Evolutionary conservation across 2,888 invertebrate genomes (phyloP), one percentile per base, ranked within the genome.

Genomic region (Orchesella flavescens): DNA sequence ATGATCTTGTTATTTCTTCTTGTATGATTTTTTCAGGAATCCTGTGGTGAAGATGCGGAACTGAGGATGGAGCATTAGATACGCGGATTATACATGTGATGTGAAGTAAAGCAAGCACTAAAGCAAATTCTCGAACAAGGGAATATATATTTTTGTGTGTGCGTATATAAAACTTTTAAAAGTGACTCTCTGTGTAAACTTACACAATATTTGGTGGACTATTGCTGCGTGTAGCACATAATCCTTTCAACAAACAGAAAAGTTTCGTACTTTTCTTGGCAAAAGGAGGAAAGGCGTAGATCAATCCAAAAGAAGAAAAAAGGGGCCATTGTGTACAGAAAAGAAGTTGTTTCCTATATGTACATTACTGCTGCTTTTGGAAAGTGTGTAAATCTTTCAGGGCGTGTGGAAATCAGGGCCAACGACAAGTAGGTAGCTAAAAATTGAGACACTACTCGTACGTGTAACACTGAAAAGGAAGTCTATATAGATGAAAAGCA

Each of bases 351-450:
- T 21, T 21, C 23, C 19, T 21, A 57, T 59, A 72, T 13, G 53
- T 59, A 44, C 57, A 43, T 34, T 19, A 34, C 63, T 75, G 75
- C 65, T 44, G 75, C 12, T 74, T 74, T 55, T 63, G 17, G 66
- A 23, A 76, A 76, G 76, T 76, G 76, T 57, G 76, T 76, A 76
- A 76, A 68, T 76, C 76, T 76, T 76, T 76, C 44, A 68, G 63
- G 72, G 65, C 63, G 79, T 72, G 72, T 72, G 55, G 72, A 79
- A 79, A 79, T 79, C 79, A 79, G 79, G 79, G 63, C 79, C 72
- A 63, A 71, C 53, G 71, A 34, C 34, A 7, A 34, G 34, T 34
- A 34, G 34, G 34, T 34, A 34, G 34, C 34, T 34, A 34, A 34
- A n/a, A 34, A 34, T 34, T 34, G 34, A 34, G 34, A 34, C 34